Evolutionary conservation across 2,888 invertebrate species (phyloP), one percentile per base, ranked within the genome.

Genomic region (Meganola albula): DNA sequence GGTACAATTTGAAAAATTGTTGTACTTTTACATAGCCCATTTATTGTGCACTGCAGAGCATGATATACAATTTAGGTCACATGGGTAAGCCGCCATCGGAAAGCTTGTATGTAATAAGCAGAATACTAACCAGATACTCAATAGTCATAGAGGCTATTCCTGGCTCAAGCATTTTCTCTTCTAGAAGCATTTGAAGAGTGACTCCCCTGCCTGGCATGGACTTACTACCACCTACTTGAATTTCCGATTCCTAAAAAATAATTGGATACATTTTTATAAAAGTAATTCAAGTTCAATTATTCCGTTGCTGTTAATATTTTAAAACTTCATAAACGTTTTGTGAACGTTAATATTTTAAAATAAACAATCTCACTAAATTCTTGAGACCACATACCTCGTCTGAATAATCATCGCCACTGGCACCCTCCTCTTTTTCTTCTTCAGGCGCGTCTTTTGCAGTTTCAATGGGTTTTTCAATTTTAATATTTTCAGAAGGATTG

Each of bases 81-180:
- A n/a, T n/a, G n/a, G n/a, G n/a, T n/a, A n/a, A n/a, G n/a, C n/a
- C n/a, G n/a, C n/a, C n/a, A n/a, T n/a, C n/a, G n/a, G n/a, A n/a
- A n/a, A n/a, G n/a, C n/a, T n/a, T n/a, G n/a, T n/a, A n/a, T n/a
- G n/a, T n/a, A n/a, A n/a, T n/a, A n/a, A n/a, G n/a, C n/a, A n/a
- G n/a, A n/a, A 12, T 32, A 46, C 60, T 52, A 86, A 94, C 95
- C 89, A 96, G 87, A 79, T 96, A 96, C 72, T 96, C 96, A 57
- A 96, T 93, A 29, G 95, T 93, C 92, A 97, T 92, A 31, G 92
- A 88, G 23, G 93, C 93, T 63, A 90, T 91, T 23, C 95, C 96
- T 25, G 96, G 92, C 60, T 93, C 91, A 40, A 96, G 86, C 64
- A 96, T 92, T 66, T 93, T 93, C 32, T 95, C 95, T 52, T 92